Conservation (phyloP, 2,113 vertebrate species). For the Carollia perspicillata region DNA sequence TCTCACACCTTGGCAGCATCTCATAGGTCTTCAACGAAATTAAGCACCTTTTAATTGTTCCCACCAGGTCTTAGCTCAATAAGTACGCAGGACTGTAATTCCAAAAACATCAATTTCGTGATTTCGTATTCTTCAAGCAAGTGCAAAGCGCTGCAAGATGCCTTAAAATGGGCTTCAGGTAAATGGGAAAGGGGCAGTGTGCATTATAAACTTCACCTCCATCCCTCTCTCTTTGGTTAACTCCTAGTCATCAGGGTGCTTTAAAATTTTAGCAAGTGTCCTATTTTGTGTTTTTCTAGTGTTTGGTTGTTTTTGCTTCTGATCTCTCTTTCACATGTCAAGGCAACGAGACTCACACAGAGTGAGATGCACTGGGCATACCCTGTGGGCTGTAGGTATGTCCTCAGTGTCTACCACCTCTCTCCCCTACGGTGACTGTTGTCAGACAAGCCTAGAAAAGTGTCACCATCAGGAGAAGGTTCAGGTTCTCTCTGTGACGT, state of each 20-base stretch:
- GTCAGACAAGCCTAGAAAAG: neutral
- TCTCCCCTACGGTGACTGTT: neutral
- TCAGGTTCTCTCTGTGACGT: neutral
- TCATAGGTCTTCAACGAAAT: neutral
- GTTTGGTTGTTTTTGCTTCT: neutral
- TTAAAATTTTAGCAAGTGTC: neutral
- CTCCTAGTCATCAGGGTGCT: neutral
- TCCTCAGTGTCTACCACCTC: neutral
- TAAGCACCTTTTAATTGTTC: neutral
- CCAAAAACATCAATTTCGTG: neutral
- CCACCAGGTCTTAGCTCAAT: constrained; percentile 64
- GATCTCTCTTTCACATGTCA: neutral
- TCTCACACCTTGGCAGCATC: neutral
- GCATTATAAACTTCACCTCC: neutral
- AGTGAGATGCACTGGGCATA: neutral
- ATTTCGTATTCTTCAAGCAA: constrained; percentile 40
- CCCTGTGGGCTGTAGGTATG: neutral
- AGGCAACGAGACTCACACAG: neutral
- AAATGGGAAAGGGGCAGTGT: constrained; percentile 1
- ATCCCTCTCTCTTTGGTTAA: neutral
- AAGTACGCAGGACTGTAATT: constrained; percentile 65
- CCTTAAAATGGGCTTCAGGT: constrained; percentile 77
- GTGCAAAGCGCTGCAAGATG: constrained; percentile 74
- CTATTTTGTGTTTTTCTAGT: neutral
- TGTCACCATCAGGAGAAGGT: neutral